Evolutionary conservation across 2,797 vertebrate species (phyloP).

Genomic region (Phoebastria nigripes): DNA sequence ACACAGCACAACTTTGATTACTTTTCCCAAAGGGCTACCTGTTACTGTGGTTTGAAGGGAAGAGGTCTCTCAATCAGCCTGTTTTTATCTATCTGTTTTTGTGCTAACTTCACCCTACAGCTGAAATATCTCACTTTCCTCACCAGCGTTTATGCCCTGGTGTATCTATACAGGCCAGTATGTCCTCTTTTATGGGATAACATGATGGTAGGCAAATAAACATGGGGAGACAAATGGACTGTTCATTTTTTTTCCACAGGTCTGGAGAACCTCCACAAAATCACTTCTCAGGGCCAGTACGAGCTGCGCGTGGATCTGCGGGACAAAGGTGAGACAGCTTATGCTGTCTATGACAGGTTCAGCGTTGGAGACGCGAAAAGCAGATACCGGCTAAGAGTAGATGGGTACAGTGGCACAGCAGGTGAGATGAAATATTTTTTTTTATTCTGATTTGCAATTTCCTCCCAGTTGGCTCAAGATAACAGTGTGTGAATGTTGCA

Average conservation of each 20-base stretch:
- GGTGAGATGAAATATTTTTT: conserved; percentile 63
- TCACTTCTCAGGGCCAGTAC: conserved; percentile 89
- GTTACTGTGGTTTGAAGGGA: not conserved
- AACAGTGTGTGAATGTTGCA: not conserved
- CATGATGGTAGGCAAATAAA: not conserved
- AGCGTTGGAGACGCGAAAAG: conserved; percentile 84
- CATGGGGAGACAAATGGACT: not conserved
- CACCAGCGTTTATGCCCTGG: not conserved
- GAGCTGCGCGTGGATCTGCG: conserved; percentile 92
- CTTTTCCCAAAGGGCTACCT: not conserved
- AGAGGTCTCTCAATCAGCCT: not conserved
- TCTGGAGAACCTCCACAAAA: conserved; percentile 90
- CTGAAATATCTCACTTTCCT: not conserved
- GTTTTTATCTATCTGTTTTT: not conserved
- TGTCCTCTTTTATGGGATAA: no score
- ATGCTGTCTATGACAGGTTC: conserved; percentile 91
- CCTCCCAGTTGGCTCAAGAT: not conserved
- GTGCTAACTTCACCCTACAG: not conserved
- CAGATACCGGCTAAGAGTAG: conserved; percentile 89
- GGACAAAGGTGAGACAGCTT: conserved; percentile 85
- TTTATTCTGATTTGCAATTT: not conserved
- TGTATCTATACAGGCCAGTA: not conserved
- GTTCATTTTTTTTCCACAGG: conserved; percentile 69
- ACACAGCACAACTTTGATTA: not conserved
- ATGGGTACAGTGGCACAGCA: conserved; percentile 92